Conservation (phyloP, 2,888 invertebrate species). For the Torymus aiolomorphi region DNA sequence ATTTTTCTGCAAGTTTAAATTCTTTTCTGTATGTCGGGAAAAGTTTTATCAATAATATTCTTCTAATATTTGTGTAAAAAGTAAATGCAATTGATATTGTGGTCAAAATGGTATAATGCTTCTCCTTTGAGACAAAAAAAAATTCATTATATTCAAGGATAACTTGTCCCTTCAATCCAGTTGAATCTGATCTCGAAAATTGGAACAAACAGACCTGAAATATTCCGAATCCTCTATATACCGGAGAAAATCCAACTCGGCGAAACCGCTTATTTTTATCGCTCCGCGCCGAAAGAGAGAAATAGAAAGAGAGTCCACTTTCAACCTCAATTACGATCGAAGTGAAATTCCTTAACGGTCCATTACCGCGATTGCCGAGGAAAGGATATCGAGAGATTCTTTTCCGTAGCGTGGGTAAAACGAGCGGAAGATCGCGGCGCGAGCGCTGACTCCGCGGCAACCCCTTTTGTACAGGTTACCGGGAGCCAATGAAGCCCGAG, state of each 20-base stretch:
- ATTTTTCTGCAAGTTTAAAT: too few species aligned
- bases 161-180: too few species aligned
- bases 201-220: too few species aligned
- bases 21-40: too few species aligned
- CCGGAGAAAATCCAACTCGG: too few species aligned
- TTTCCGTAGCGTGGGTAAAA: conserved; percentile 19
- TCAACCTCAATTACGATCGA: conserved; percentile 35
- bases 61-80: neutral
- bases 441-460: too few species aligned
- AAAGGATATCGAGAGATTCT: conserved; percentile 17
- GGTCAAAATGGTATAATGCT: too few species aligned
- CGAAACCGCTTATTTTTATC: conserved; percentile 44
- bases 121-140: too few species aligned
- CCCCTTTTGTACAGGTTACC: conserved; percentile 19
- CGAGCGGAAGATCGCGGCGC: conserved; percentile 8
- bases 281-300: neutral
- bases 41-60: too few species aligned
- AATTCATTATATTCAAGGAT: too few species aligned
- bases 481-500: conserved; percentile 10
- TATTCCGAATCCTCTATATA: too few species aligned
- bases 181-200: too few species aligned
- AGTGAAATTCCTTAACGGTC: conserved; percentile 46
- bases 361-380: conserved; percentile 42
- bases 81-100: neutral
- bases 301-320: conserved; percentile 10